Percentiles rank a stretch among this genome's conserved stretches.
phyloP scores from a whole-genome alignment of 2,797 vertebrate species.

The Pseudotriccus pelzelni region DNA sequence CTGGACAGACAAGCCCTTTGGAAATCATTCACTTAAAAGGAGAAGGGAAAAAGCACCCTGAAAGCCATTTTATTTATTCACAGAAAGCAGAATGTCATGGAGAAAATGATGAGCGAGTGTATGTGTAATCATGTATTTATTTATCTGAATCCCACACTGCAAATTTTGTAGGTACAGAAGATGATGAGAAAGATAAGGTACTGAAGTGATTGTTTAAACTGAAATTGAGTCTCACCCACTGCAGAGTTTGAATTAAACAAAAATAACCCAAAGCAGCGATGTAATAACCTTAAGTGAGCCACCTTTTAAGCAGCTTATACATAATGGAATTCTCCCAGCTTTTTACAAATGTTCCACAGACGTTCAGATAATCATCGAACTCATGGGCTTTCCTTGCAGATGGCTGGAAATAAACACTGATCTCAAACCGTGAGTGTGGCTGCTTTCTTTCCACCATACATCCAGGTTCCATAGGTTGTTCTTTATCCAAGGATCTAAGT shows the following conservation, averaged over 20 bases:
- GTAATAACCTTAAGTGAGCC: conserved; percentile 69
- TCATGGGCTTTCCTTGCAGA: conserved; percentile 20
- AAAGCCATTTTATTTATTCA: conserved; percentile 56
- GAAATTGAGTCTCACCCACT: conserved; percentile 66
- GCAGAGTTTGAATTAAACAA: conserved; percentile 69
- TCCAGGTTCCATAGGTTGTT: neutral
- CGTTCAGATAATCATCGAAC: conserved; percentile 58
- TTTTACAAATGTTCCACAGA: conserved; percentile 55
- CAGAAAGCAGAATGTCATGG: conserved; percentile 45
- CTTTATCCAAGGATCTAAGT: conserved; percentile 39
- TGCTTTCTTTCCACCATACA: neutral
- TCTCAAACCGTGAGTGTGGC: conserved; percentile 14
- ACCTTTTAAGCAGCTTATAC: conserved; percentile 65
- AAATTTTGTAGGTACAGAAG: conserved; percentile 51
- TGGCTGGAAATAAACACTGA: conserved; percentile 40
- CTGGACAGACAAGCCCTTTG: conserved; percentile 20
- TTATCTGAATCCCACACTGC: conserved; percentile 45
- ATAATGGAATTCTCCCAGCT: conserved; percentile 67
- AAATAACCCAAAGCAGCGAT: conserved; percentile 66
- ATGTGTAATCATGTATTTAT: conserved; percentile 61
- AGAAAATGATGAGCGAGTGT: conserved; percentile 35
- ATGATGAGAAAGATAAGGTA: conserved; percentile 65
- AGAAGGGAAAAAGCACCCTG: neutral
- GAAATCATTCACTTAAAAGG: conserved; percentile 29
- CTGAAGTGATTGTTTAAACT: conserved; percentile 71